phyloP scores from a whole-genome alignment of 2,113 vertebrate genomes.

The Archocentrus centrarchus region DNA sequence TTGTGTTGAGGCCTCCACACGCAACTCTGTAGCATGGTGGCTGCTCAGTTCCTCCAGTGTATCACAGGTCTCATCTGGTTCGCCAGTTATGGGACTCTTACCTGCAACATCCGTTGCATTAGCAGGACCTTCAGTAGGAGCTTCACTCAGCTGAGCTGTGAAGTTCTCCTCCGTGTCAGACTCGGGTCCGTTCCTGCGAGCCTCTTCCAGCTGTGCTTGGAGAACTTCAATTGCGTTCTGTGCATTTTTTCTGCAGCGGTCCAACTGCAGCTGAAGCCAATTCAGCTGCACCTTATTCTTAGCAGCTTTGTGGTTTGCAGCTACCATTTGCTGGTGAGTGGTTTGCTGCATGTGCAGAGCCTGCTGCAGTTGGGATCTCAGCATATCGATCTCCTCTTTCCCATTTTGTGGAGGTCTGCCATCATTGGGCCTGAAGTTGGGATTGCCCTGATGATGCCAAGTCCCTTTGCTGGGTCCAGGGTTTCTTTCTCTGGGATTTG shows the following conservation, averaged over 20 bases:
- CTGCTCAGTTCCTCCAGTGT: no score
- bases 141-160: neutral
- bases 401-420: neutral
- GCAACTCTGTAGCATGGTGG: neutral
- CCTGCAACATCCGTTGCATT: no score
- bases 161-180: neutral
- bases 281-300: fast-evolving
- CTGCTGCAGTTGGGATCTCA: neutral
- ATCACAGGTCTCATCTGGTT: no score
- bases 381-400: neutral
- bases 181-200: neutral
- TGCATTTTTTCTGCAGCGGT: fast-evolving
- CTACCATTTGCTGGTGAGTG: neutral
- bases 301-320: neutral
- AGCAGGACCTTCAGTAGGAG: neutral
- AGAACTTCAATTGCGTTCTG: neutral
- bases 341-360: neutral
- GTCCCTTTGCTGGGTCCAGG: neutral
- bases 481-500: neutral
- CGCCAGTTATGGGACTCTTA: no score
- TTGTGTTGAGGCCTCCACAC: no score
- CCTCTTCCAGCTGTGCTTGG: fast-evolving
- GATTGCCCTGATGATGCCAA: no score
- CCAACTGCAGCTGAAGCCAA: fast-evolving
- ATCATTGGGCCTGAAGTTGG: neutral